Evolutionary conservation across 2,797 vertebrate species (phyloP), one percentile per base, ranked within the genome.

Genomic region (Rhinatrema bivittatum): DNA sequence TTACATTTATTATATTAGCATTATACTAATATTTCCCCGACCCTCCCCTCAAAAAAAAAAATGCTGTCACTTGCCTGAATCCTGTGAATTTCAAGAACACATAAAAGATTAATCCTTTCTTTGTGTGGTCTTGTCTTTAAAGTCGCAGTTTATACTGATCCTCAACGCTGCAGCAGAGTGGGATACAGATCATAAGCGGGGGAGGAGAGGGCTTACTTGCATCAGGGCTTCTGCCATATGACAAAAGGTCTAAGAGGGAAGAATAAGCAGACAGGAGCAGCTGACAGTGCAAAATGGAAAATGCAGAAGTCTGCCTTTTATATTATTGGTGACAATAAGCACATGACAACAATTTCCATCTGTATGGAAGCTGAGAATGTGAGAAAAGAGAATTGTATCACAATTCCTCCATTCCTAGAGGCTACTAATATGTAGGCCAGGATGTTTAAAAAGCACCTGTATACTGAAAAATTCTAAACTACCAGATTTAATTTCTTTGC

Each of bases 311-410:
- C 77, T 63, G 62, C 82, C 85, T 89, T 86, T 85, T 89, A 88
- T 76, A 88, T 90, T 83, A 87, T 76, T 81, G 82, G 85, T 86
- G 87, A 89, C 89, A 89, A 90, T 92, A 86, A 76, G 87, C 86
- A 82, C 85, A 85, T 83, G 84, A 88, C 82, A 89, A 91, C 89
- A 90, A 88, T 88, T 87, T 85, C 87, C 88, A 94, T 92, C 88
- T 91, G 90, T 86, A 86, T 84, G 73, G 74, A 74, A 82, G 74
- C 75, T 56, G 58, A 46, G 69, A 75, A 72, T 72, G 70, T 63
- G 63, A 74, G 69, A 68, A 66, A 74, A 72, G 67, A 74, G 74
- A 72, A 78, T 78, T 81, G 74, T 79, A 78, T 84, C 84, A 84
- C 65, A 63, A 70, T 51, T 74, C 64, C 79, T 65, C 53, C 56